Conservation (phyloP, 2,113 vertebrate genomes). For the Zeus faber region DNA sequence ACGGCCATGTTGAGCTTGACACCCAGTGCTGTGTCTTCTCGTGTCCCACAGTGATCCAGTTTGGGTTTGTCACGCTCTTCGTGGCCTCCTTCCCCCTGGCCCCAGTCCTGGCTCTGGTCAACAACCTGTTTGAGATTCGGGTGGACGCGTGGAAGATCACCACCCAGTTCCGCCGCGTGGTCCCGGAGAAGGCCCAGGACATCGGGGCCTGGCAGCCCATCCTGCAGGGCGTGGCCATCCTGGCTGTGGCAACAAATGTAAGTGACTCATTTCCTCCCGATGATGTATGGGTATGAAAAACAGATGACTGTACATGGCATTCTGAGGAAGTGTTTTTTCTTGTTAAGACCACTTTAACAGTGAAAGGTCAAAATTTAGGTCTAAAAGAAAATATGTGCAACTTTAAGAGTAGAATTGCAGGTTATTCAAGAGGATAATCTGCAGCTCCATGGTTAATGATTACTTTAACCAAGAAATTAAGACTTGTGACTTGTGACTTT, state of each 20-base stretch:
- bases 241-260: slow-evolving; percentile 92
- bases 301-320: no score
- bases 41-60: slow-evolving; percentile 85
- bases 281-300: no score
- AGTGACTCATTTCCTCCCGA: slow-evolving; percentile 52
- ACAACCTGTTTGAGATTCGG: slow-evolving; percentile 91
- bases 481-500: no score
- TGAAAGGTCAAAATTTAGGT: no score
- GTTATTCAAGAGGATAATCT: no score
- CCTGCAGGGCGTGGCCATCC: slow-evolving; percentile 86
- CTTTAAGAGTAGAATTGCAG: no score
- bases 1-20: no score
- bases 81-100: slow-evolving; percentile 96
- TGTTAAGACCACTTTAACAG: no score
- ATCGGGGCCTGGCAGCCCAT: slow-evolving; percentile 96
- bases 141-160: slow-evolving; percentile 92
- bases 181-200: slow-evolving; percentile 87
- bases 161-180: slow-evolving; percentile 86
- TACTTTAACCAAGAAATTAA: no score
- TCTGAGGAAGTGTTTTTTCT: no score
- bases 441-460: no score
- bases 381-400: no score
- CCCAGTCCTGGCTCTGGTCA: slow-evolving; percentile 88
- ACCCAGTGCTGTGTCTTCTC: background rate
- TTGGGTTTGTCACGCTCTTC: slow-evolving; percentile 94